phyloP scores from a whole-genome alignment of 1,140 invertebrate genomes.

The Stratiolaelaps scimitus region DNA sequence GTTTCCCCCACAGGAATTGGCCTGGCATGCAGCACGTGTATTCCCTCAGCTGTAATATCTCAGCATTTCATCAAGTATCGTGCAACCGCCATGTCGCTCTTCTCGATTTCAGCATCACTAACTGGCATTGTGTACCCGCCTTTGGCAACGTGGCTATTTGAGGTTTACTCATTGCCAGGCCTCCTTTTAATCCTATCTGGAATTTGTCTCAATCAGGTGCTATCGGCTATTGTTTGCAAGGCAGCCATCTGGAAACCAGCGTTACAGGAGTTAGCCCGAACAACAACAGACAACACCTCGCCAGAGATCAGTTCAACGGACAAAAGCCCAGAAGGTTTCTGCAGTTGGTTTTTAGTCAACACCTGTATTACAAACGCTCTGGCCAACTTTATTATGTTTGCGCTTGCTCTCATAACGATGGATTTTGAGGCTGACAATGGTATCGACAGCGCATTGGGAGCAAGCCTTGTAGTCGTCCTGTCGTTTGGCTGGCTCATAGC shows the following conservation, averaged over 20 bases:
- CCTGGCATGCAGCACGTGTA: conserved; percentile 3
- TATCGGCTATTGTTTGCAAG: conserved; percentile 19
- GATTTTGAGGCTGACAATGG: conserved; percentile 20
- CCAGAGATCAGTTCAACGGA: background rate
- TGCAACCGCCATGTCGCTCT: conserved; percentile 3
- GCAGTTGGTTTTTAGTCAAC: background rate
- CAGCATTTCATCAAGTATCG: conserved; percentile 25
- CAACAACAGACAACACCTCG: background rate
- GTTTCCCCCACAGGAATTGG: background rate
- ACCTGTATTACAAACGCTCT: conserved; percentile 22
- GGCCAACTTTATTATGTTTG: conserved; percentile 21
- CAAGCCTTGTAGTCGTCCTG: background rate
- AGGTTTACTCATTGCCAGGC: background rate
- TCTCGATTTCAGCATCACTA: conserved; percentile 12
- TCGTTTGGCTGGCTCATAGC: conserved; percentile 13
- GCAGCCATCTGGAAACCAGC: conserved; percentile 11
- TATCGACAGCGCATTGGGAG: conserved; percentile 2
- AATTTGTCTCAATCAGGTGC: background rate
- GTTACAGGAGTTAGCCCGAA: background rate
- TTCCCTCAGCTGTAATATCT: conserved; percentile 18
- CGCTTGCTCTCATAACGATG: background rate
- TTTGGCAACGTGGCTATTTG: background rate
- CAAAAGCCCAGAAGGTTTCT: background rate
- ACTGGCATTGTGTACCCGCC: conserved; percentile 8
- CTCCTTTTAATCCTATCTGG: background rate